Percentiles rank a stretch among this genome's conserved stretches.
Evolutionary conservation across 2,113 vertebrate species (phyloP).

Genomic region (Colinus virginianus): DNA sequence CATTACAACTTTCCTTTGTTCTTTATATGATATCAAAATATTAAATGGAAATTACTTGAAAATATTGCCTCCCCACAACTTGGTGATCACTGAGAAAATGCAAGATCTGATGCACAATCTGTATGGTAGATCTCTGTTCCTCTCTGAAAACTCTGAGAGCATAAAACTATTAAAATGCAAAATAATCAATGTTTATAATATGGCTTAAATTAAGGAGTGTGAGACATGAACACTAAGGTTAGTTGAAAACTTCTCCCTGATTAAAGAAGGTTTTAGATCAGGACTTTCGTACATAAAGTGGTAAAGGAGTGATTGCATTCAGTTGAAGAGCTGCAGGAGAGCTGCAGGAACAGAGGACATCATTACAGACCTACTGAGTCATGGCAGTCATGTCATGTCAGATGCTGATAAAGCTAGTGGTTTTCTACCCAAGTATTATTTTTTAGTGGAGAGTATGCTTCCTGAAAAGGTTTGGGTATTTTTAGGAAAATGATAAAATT

Average conservation of each 20-base stretch:
- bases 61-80: background rate
- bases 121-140: background rate
- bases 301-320: background rate
- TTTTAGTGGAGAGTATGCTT: background rate
- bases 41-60: slow-evolving; percentile 46
- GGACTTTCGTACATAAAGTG: background rate
- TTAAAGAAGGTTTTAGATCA: background rate
- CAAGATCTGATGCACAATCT: background rate
- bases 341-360: background rate
- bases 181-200: background rate
- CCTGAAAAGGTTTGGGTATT: background rate
- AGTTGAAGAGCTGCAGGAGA: background rate
- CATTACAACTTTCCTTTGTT: slow-evolving; percentile 39
- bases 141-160: background rate
- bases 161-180: background rate
- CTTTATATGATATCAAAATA: slow-evolving; percentile 20
- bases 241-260: background rate
- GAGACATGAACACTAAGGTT: background rate
- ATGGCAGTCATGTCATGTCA: background rate
- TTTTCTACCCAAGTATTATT: background rate
- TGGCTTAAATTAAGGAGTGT: background rate
- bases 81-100: rapidly evolving
- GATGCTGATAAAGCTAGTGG: background rate
- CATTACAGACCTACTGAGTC: background rate
- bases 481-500: background rate